These are phyloP conservation scores for Pilophorus perplexus DNA, from an alignment of 2,888 invertebrate species.

Conservation along the genomic window DNA sequence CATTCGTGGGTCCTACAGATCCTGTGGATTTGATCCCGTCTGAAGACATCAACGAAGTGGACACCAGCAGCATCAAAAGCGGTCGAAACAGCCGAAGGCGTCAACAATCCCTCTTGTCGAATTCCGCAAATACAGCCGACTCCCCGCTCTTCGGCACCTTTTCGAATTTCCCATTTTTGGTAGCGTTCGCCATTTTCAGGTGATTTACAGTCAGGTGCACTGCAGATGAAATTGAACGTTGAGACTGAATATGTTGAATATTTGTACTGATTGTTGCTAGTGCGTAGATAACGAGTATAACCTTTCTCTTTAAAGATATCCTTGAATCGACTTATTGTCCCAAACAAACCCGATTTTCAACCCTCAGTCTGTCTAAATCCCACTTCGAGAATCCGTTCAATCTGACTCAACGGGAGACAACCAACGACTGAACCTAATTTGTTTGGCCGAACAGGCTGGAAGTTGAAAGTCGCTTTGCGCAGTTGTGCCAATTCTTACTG, in stretches of 20 bases:
- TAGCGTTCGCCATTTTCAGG: neutral
- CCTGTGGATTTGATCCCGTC: neutral
- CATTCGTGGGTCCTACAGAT: neutral
- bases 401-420: too few species aligned
- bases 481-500: neutral
- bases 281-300: too few species aligned
- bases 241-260: constrained; percentile 9
- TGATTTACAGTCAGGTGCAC: neutral
- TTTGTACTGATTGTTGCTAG: constrained; percentile 16
- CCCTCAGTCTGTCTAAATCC: too few species aligned
- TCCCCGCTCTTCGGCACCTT: too few species aligned
- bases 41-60: constrained; percentile 38
- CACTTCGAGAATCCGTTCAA: too few species aligned
- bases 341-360: too few species aligned
- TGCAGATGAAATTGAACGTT: constrained; percentile 1
- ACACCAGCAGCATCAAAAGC: constrained; percentile 39
- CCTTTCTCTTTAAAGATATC: too few species aligned
- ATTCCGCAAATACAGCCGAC: neutral
- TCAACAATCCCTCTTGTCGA: constrained; percentile 16
- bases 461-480: too few species aligned
- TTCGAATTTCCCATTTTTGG: neutral
- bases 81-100: constrained; percentile 36
- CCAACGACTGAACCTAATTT: too few species aligned
- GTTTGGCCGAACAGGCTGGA: too few species aligned
- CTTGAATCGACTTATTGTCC: too few species aligned